Percentiles rank a stretch among this genome's conserved stretches.
These are phyloP conservation scores for Notarius lentiginosus DNA, from an alignment of 2,113 vertebrate species.

Conservation along the genomic window DNA sequence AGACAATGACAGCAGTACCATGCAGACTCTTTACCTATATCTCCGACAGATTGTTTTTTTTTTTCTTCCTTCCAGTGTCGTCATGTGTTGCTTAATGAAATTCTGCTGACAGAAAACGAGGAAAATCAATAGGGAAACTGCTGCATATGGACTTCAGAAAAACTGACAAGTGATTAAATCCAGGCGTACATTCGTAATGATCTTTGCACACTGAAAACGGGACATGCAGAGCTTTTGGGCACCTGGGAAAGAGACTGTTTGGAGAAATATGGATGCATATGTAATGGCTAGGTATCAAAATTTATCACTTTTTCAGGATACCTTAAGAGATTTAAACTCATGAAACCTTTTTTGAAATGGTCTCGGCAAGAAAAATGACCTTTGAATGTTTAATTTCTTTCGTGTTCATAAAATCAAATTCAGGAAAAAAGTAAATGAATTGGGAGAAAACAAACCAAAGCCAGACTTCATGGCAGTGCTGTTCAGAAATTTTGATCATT, in stretches of 20 bases:
- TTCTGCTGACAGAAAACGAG: constrained; percentile 28
- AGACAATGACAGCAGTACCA: constrained; percentile 14
- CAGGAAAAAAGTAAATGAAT: constrained; percentile 24
- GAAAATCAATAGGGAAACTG: neutral
- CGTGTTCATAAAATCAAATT: constrained; percentile 25
- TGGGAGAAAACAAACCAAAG: constrained; percentile 5
- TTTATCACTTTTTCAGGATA: constrained; percentile 13
- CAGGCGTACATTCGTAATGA: constrained; percentile 41
- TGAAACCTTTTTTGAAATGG: constrained; percentile 4
- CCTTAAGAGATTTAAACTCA: neutral
- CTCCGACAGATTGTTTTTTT: neutral
- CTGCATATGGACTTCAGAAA: constrained; percentile 13
- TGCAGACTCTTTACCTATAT: constrained; percentile 21
- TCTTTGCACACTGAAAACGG: constrained; percentile 36
- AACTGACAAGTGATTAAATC: constrained; percentile 47
- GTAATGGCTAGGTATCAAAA: neutral
- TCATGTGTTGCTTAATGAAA: neutral
- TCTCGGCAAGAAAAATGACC: neutral
- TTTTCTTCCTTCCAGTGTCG: neutral
- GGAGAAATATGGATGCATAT: constrained; percentile 32
- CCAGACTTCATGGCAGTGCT: too few relatives aligned
- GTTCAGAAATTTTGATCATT: constrained; percentile 32
- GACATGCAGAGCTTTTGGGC: constrained; percentile 15
- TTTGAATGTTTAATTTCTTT: neutral
- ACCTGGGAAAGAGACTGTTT: constrained; percentile 20